Percentiles rank a stretch among this genome's conserved stretches.
Conservation (phyloP, 2,797 vertebrate species). For the Microctenopoma lineatum region DNA sequence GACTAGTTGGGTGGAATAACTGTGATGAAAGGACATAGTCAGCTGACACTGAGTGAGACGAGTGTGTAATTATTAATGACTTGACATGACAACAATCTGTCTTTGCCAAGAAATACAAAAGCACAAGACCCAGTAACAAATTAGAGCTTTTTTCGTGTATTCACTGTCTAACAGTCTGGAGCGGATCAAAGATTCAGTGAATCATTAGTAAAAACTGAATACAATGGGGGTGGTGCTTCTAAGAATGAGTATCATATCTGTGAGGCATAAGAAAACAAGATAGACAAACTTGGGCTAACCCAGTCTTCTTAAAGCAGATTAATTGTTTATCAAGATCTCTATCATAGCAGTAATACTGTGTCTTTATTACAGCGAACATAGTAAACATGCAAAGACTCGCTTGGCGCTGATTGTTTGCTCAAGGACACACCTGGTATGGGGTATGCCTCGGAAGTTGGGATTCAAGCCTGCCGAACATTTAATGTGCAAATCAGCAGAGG, state of each 20-base stretch:
- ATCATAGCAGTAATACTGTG: slow-evolving; percentile 23
- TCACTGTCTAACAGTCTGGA: slow-evolving; percentile 4
- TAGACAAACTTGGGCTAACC: slow-evolving; percentile 9
- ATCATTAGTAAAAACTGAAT: not conserved
- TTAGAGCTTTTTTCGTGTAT: slow-evolving; percentile 5
- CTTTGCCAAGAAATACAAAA: not conserved
- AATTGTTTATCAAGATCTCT: slow-evolving; percentile 31
- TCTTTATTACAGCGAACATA: slow-evolving; percentile 40
- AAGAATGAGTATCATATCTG: slow-evolving; percentile 6
- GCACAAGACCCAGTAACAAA: slow-evolving; percentile 34
- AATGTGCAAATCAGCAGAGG: too few species aligned
- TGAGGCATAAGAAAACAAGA: slow-evolving; percentile 32
- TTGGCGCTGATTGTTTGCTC: too few species aligned
- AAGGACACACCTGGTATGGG: too few species aligned
- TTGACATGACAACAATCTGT: not conserved
- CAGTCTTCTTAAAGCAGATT: slow-evolving; percentile 48
- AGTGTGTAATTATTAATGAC: slow-evolving; percentile 50
- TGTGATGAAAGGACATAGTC: slow-evolving; percentile 27
- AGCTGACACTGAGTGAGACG: slow-evolving; percentile 46
- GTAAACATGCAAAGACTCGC: slow-evolving; percentile 17
- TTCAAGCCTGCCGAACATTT: too few species aligned
- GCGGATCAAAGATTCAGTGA: not conserved
- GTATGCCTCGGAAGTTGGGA: too few species aligned
- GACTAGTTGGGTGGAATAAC: not conserved
- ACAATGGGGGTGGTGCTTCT: not conserved